phyloP scores from a whole-genome alignment of 2,797 vertebrate species.

The Ptychadena robeensis region DNA sequence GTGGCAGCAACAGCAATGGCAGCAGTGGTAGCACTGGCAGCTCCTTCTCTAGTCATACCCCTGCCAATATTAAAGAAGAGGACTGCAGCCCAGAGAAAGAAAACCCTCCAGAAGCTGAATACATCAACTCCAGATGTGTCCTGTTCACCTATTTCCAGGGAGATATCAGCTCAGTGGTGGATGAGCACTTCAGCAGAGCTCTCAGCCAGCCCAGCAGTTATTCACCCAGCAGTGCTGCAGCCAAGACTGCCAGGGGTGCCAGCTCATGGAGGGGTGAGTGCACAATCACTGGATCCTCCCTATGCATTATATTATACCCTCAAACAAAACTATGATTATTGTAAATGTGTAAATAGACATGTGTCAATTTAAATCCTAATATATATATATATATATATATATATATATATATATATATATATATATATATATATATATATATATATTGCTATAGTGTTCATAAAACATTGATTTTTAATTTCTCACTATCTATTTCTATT shows the following conservation, averaged over 20 bases:
- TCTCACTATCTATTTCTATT: too few species aligned
- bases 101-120: constrained; percentile 91
- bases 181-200: constrained; percentile 96
- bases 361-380: too few species aligned
- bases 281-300: neutral
- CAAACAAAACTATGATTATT: too few species aligned
- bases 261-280: constrained; percentile 82
- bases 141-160: constrained; percentile 98
- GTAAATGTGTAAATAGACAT: too few species aligned
- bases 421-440: too few species aligned
- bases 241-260: constrained; percentile 80
- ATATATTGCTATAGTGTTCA: too few species aligned
- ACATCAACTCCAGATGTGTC: constrained; percentile 92
- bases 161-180: constrained; percentile 95
- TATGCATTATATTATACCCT: too few species aligned
- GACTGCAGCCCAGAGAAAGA: constrained; percentile 90
- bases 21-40: constrained; percentile 75
- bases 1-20: constrained; percentile 70
- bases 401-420: too few species aligned
- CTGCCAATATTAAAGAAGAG: constrained; percentile 89
- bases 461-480: too few species aligned
- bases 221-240: constrained; percentile 72
- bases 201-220: constrained; percentile 89
- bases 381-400: too few species aligned
- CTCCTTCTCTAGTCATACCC: constrained; percentile 78